Evolutionary conservation across 2,113 vertebrate genomes (phyloP).

Genomic region (Dermatemys mawii): DNA sequence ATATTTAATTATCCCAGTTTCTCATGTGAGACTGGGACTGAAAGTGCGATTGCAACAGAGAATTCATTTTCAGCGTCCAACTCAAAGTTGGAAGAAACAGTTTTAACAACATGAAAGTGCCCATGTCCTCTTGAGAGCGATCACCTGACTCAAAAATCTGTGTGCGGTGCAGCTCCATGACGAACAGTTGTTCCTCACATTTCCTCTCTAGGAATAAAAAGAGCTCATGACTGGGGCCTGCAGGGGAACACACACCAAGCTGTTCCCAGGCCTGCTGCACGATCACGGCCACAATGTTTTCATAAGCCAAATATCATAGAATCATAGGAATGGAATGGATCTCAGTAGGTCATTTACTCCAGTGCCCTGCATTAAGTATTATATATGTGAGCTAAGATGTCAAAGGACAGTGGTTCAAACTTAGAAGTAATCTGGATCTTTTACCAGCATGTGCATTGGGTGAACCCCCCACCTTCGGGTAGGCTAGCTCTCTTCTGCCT

Average conservation of each 20-base stretch:
- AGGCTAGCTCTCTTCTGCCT: too few species aligned
- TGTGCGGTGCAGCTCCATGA: background rate
- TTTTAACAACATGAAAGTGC: background rate
- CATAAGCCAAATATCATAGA: background rate
- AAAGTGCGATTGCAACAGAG: background rate
- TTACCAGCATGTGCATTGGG: background rate
- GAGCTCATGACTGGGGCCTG: background rate
- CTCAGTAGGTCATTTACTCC: background rate
- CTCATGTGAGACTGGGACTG: background rate
- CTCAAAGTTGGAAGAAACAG: background rate
- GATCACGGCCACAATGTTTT: background rate
- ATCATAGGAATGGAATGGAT: background rate
- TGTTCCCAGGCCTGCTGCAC: background rate
- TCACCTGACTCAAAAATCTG: background rate
- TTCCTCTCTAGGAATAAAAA: background rate
- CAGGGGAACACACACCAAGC: background rate
- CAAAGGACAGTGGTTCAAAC: background rate
- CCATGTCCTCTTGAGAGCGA: background rate
- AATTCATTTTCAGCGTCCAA: background rate
- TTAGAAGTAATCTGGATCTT: background rate
- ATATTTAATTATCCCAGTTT: background rate
- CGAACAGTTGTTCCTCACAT: background rate
- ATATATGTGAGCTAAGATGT: background rate
- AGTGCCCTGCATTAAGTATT: background rate
- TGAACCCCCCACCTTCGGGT: too few species aligned